phyloP scores from a whole-genome alignment of 2,113 vertebrate species.

The Verasper variegatus region DNA sequence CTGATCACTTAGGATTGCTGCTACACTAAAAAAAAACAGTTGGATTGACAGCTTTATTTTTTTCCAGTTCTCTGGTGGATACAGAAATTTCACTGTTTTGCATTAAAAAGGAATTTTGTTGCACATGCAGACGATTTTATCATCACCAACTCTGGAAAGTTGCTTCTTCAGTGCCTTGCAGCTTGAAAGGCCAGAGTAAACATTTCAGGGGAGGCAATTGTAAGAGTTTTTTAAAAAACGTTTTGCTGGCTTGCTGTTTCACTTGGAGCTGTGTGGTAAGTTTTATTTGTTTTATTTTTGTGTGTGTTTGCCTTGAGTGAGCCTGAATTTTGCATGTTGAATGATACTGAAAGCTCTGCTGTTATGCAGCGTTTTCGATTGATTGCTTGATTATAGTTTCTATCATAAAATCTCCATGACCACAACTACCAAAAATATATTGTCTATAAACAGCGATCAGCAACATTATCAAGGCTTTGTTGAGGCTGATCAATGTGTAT shows the following conservation, averaged over 20 bases:
- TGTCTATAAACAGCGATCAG: too few relatives aligned
- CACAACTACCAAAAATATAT: too few relatives aligned
- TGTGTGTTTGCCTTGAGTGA: neutral
- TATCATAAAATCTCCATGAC: too few relatives aligned
- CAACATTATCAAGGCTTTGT: too few relatives aligned
- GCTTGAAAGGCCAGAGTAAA: constrained; percentile 27
- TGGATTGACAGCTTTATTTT: constrained; percentile 47
- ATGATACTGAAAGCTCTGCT: neutral
- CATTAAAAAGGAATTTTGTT: constrained; percentile 11
- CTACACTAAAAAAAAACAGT: constrained; percentile 7
- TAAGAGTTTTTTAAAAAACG: neutral
- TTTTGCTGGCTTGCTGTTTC: constrained; percentile 11
- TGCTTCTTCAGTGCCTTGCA: constrained; percentile 9
- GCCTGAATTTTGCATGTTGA: neutral
- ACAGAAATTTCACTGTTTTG: constrained; percentile 17
- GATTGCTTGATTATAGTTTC: neutral
- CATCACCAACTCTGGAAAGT: constrained; percentile 4
- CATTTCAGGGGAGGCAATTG: constrained; percentile 9
- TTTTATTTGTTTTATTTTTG: neutral
- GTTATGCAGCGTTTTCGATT: neutral
- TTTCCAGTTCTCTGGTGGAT: constrained; percentile 43
- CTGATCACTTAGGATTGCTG: constrained; percentile 15
- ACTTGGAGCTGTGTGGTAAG: constrained; percentile 56
- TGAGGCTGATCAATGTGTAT: too few relatives aligned
- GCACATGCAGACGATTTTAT: neutral